phyloP scores from a whole-genome alignment of 2,113 vertebrate genomes.

The Megaleporinus macrocephalus region DNA sequence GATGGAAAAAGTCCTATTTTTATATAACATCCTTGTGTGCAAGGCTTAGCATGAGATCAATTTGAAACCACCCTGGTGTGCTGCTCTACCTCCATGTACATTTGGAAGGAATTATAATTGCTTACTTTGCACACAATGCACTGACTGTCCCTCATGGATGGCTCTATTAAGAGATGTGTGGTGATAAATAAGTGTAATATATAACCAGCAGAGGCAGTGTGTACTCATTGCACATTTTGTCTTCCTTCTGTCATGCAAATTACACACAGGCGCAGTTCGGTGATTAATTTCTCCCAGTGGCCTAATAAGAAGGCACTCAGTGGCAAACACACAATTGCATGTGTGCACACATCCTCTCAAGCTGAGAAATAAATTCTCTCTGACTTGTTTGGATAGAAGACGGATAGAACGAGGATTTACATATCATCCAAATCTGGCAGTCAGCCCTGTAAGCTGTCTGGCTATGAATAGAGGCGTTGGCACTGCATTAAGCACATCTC shows the following conservation, averaged over 20 bases:
- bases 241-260: slow-evolving; percentile 73
- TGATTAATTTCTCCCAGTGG: slow-evolving; percentile 61
- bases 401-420: slow-evolving; percentile 35
- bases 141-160: slow-evolving; percentile 39
- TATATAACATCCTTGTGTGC: slow-evolving; percentile 12
- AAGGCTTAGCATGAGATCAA: slow-evolving; percentile 30
- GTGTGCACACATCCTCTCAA: slow-evolving; percentile 8
- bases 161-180: slow-evolving; percentile 36
- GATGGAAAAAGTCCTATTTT: slow-evolving; percentile 14
- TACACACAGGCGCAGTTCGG: slow-evolving; percentile 61
- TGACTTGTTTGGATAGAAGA: slow-evolving; percentile 52
- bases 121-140: slow-evolving; percentile 28
- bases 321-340: slow-evolving; percentile 17
- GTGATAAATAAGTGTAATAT: slow-evolving; percentile 69
- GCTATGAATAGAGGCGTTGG: slow-evolving; percentile 31
- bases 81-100: slow-evolving; percentile 34
- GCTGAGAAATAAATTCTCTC: slow-evolving; percentile 49
- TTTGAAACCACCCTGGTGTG: slow-evolving; percentile 13
- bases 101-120: slow-evolving; percentile 44
- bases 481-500: slow-evolving; percentile 31
- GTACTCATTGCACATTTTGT: slow-evolving; percentile 54
- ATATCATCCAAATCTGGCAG: slow-evolving; percentile 52
- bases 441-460: slow-evolving; percentile 28
- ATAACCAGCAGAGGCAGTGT: slow-evolving; percentile 56
- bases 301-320: slow-evolving; percentile 53